Base-by-base conservation (phyloP, 1,140 invertebrate species). In the Cepaea nemoralis region DNA sequence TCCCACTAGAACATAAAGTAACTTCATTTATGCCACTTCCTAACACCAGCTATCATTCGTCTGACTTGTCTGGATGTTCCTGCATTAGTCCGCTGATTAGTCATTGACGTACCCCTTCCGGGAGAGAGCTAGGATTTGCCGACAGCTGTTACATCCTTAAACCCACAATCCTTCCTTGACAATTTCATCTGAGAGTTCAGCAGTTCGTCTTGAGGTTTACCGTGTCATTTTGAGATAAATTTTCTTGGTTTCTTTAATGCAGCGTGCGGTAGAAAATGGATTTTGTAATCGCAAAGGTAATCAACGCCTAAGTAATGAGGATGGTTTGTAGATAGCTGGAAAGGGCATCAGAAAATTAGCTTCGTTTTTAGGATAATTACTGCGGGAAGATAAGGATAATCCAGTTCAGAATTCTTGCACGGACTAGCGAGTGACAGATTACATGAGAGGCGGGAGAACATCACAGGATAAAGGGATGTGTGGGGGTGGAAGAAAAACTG, bases 301-400 rank as follows among this genome's bases (percentile, higher is more conserved):
- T 63, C n/a, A 63, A 31, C n/a, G n/a, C n/a, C 6, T 16, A 70
- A 40, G 37, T 40, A 70, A 40, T 70, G 3, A 70, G 69, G 69
- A 40, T 0, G 24, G 35, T 42, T 70, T 40, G 37, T 70, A 70
- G 37, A 40, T 70, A 37, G 35, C 19, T 22, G 19, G 35, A 8
- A 24, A 24, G 8, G 39, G 69, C 69, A 70, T 70, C 69, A n/a
- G 35, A 70, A 70, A 70, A 70, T 70, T 70, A 40, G 69, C 69
- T 70, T 70, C 69, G 69, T 70, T 70, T 63, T 70, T 14, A 24
- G n/a, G 35, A 70, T 70, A 70, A 70, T 70, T 39, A 31, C 69
- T 6, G 37, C 16, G 5, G 37, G 27, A 70, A 70, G 69, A 1
- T 40, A 37, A 35, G 24, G 19, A 70, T 55, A 70, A 40, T 27